phyloP scores from a whole-genome alignment of 1,140 invertebrate species.

The Thalassaphorura encarpata region DNA sequence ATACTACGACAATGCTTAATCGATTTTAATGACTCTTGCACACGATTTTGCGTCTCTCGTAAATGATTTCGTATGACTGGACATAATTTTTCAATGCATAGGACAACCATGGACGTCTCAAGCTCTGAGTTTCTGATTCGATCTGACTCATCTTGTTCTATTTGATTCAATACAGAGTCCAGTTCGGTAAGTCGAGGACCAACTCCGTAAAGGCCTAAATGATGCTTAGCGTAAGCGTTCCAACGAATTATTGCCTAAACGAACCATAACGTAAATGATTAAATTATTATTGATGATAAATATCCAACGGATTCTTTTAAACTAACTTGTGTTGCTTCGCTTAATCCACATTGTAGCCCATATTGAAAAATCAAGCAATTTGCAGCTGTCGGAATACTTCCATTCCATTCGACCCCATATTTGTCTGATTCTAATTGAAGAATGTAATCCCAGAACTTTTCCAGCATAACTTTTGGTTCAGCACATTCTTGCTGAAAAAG shows the following conservation, averaged over 20 bases:
- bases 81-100: constrained; percentile 5
- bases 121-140: background rate
- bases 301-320: background rate
- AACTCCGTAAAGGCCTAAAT: constrained; percentile 5
- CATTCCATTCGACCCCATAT: constrained; percentile 11
- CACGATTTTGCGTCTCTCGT: constrained; percentile 15
- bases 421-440: constrained; percentile 11
- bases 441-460: constrained; percentile 24
- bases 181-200: constrained; percentile 11
- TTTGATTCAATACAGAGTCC: constrained; percentile 3
- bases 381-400: constrained; percentile 22
- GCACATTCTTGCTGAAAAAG: constrained; percentile 17
- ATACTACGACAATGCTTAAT: constrained; percentile 19
- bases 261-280: background rate
- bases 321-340: constrained; percentile 25
- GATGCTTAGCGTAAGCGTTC: constrained; percentile 23
- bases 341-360: constrained; percentile 26
- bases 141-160: constrained; percentile 3
- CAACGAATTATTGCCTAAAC: constrained; percentile 21
- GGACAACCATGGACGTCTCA: constrained; percentile 5
- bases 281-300: background rate
- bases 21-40: constrained; percentile 18
- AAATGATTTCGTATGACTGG: constrained; percentile 28
- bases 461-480: constrained; percentile 20
- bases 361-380: constrained; percentile 27